phyloP scores from a whole-genome alignment of 2,797 vertebrate species.

The Leontopithecus rosalia region DNA sequence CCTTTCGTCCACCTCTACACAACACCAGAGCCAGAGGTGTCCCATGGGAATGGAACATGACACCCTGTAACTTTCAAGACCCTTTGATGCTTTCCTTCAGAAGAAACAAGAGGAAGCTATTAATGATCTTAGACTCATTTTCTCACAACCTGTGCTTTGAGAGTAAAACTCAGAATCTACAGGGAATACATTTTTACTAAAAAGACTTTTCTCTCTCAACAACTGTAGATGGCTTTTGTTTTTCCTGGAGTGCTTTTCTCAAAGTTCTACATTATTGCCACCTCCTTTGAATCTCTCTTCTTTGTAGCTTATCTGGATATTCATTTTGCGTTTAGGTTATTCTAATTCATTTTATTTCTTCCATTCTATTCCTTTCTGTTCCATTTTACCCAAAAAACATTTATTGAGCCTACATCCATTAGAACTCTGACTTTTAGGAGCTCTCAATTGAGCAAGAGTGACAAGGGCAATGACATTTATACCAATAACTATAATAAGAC shows the following conservation, averaged over 20 bases:
- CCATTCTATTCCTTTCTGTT: neutral
- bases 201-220: constrained; percentile 33
- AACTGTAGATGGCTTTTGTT: neutral
- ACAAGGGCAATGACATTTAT: neutral
- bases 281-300: neutral
- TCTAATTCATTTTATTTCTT: neutral
- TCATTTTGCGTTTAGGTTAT: neutral
- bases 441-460: neutral
- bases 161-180: neutral
- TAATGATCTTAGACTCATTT: constrained; percentile 39
- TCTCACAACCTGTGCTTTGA: neutral
- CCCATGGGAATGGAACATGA: neutral
- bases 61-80: neutral
- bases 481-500: neutral
- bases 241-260: neutral
- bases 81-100: neutral
- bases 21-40: neutral
- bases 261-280: neutral
- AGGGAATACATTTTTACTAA: neutral
- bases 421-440: neutral
- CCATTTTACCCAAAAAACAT: neutral
- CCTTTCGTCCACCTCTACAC: neutral
- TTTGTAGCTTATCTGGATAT: neutral
- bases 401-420: neutral
- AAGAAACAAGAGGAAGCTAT: constrained; percentile 1